Percentiles rank a stretch among this genome's conserved stretches.
Evolutionary conservation across 2,113 vertebrate species (phyloP).

Genomic region (Picathartes gymnocephalus): DNA sequence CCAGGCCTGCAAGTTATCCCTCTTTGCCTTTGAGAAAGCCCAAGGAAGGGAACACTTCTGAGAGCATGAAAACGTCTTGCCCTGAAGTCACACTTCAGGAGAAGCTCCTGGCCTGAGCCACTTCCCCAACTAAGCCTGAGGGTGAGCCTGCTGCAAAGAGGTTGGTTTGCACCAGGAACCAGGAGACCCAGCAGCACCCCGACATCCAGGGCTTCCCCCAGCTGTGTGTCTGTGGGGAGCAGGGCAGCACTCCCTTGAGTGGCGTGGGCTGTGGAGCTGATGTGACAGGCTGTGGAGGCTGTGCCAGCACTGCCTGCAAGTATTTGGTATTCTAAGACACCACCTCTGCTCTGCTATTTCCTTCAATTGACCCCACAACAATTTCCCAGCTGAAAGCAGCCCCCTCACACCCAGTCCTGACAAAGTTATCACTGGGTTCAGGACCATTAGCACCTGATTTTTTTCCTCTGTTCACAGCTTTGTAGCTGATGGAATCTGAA

Average conservation of each 20-base stretch:
- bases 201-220: neutral
- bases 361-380: neutral
- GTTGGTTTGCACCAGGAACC: neutral
- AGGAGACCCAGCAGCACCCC: neutral
- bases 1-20: neutral
- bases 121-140: neutral
- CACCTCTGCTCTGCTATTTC: neutral
- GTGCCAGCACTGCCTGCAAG: neutral
- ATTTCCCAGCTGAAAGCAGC: neutral
- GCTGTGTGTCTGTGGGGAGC: accelerated
- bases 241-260: accelerated
- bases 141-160: accelerated
- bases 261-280: accelerated
- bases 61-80: neutral
- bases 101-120: neutral
- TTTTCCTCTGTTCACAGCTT: neutral
- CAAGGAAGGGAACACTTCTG: neutral
- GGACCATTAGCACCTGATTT: neutral
- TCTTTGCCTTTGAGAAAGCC: neutral
- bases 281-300: accelerated
- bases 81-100: neutral
- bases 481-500: neutral
- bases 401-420: neutral
- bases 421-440: neutral
- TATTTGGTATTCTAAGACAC: accelerated